phyloP scores from a whole-genome alignment of 2,797 vertebrate species.

The Enteromius unitaeniatus region DNA sequence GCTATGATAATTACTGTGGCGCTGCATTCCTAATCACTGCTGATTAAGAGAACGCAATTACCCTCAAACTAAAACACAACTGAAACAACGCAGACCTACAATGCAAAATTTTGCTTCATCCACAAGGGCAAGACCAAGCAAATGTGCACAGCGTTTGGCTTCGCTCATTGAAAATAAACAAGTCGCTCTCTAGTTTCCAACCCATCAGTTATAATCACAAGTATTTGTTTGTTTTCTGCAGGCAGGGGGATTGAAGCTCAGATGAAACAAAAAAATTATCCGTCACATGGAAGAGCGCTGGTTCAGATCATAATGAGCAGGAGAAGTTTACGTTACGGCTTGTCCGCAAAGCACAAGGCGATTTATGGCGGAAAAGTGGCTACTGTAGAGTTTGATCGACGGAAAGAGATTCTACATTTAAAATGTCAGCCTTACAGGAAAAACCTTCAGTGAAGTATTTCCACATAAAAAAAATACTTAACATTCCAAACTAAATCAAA shows the following conservation, averaged over 20 bases:
- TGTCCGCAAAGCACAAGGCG: slow-evolving; percentile 25
- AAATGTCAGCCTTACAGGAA: slow-evolving; percentile 4
- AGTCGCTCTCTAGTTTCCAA: slow-evolving; percentile 67
- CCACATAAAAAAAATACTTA: background rate
- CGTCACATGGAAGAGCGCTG: slow-evolving; percentile 54
- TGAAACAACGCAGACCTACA: slow-evolving; percentile 74
- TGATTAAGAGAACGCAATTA: slow-evolving; percentile 60
- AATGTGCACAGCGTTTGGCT: slow-evolving; percentile 60
- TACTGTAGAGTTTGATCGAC: slow-evolving; percentile 56
- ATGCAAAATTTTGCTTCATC: slow-evolving; percentile 64
- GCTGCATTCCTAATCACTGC: slow-evolving; percentile 52
- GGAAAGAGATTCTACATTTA: slow-evolving; percentile 40
- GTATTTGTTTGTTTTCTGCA: slow-evolving; percentile 78
- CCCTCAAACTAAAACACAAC: slow-evolving; percentile 46
- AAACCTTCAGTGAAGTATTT: background rate
- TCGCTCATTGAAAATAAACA: slow-evolving; percentile 66
- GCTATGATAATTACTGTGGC: slow-evolving; percentile 51
- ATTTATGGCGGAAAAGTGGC: slow-evolving; percentile 48
- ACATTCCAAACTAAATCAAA: slow-evolving; percentile 3
- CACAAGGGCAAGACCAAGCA: slow-evolving; percentile 71
- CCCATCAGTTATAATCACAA: slow-evolving; percentile 82
- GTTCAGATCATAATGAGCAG: slow-evolving; percentile 51
- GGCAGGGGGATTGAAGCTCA: slow-evolving; percentile 66
- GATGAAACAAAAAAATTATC: slow-evolving; percentile 67
- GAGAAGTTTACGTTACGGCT: slow-evolving; percentile 54